Percentiles rank a stretch among this genome's conserved stretches.
Evolutionary conservation across 2,797 vertebrate species (phyloP).

Genomic region (Rhyacichthys aspro): DNA sequence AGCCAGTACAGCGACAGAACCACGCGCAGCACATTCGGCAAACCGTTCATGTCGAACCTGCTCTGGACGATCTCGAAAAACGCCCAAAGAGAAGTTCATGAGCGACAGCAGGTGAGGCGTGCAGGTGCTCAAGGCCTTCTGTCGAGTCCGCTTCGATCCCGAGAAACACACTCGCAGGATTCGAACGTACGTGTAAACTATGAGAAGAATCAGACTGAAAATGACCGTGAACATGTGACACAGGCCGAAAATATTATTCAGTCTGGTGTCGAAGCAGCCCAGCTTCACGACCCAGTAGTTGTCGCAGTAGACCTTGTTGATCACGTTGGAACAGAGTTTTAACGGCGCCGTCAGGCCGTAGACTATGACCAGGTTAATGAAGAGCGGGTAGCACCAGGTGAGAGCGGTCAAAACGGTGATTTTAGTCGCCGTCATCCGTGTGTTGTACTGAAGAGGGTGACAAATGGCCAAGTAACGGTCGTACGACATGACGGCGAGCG

Average conservation of each 20-base stretch:
- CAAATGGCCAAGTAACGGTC: conserved; percentile 9
- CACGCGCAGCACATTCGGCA: background rate
- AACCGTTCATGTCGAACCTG: conserved; percentile 1
- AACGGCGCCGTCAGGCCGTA: background rate
- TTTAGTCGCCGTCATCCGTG: background rate
- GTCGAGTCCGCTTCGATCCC: conserved; percentile 2
- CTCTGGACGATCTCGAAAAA: conserved; percentile 29
- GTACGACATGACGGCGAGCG: background rate
- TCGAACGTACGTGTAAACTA: conserved; percentile 5
- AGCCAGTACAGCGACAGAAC: conserved; percentile 31
- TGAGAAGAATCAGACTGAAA: background rate
- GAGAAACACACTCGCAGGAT: conserved; percentile 7
- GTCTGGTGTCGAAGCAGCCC: background rate
- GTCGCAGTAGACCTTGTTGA: conserved; percentile 11
- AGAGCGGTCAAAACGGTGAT: background rate
- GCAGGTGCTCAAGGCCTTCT: conserved; percentile 28
- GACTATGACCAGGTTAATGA: background rate
- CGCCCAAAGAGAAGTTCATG: conserved; percentile 5
- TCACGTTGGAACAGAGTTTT: background rate
- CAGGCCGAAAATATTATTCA: background rate
- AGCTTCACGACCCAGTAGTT: conserved; percentile 3
- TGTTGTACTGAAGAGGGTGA: background rate
- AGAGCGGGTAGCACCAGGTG: background rate
- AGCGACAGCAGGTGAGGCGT: conserved; percentile 21
- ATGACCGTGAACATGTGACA: background rate